Evolutionary conservation across 1,140 invertebrate species (phyloP).

Genomic region (Pseudobourletiella spinata): DNA sequence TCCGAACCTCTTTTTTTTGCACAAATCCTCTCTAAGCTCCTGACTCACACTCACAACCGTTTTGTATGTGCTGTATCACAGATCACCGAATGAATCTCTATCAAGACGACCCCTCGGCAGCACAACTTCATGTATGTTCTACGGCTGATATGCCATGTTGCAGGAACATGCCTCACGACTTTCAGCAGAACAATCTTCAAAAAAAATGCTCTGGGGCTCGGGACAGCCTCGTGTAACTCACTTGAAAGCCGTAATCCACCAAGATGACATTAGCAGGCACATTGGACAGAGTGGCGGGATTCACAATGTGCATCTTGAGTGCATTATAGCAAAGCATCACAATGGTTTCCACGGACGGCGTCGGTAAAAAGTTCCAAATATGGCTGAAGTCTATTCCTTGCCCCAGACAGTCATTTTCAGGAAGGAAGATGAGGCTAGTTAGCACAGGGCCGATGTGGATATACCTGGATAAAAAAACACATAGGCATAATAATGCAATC

Average conservation of each 20-base stretch:
- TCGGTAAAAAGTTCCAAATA: constrained; percentile 48
- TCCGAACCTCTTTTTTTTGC: too few species aligned
- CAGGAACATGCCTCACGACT: neutral
- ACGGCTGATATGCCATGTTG: neutral
- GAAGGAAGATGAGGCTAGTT: constrained; percentile 47
- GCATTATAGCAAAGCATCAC: constrained; percentile 52
- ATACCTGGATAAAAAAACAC: constrained; percentile 43
- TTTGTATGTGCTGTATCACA: constrained; percentile 19
- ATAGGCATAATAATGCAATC: too few species aligned
- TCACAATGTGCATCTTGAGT: constrained; percentile 39
- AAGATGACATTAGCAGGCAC: constrained; percentile 53
- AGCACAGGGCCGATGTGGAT: constrained; percentile 54
- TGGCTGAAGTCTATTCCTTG: constrained; percentile 43
- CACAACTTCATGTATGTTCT: constrained; percentile 25
- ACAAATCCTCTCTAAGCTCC: too few species aligned
- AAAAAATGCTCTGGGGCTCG: neutral
- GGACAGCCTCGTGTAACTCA: constrained; percentile 36
- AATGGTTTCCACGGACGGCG: constrained; percentile 46
- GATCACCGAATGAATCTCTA: neutral
- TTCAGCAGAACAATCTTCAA: neutral
- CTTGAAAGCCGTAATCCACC: constrained; percentile 56
- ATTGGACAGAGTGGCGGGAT: constrained; percentile 40
- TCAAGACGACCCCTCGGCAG: constrained; percentile 18
- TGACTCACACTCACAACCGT: too few species aligned
- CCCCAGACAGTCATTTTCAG: constrained; percentile 9